These are phyloP conservation scores for Pristionchus exspectatus DNA, from an alignment of 2,888 invertebrate species.

Conservation along the genomic window DNA sequence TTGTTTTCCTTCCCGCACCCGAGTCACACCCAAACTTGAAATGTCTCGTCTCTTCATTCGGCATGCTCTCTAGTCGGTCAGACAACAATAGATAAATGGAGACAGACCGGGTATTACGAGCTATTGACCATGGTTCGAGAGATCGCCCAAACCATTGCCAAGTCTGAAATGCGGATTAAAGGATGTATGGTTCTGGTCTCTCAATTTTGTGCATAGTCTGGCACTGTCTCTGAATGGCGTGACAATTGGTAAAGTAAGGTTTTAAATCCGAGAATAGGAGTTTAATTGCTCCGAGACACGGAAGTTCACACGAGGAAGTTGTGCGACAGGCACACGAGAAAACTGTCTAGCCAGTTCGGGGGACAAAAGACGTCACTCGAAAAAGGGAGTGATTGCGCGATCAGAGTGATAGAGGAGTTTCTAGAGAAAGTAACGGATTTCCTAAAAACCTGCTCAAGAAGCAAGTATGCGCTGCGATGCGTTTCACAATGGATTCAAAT, in stretches of 20 bases:
- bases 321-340: neutral
- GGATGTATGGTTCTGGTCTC: neutral
- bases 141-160: neutral
- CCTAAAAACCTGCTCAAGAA: neutral
- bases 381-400: neutral
- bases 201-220: too few species aligned
- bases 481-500: neutral
- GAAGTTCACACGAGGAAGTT: constrained; percentile 1
- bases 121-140: constrained; percentile 1
- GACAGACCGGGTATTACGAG: neutral
- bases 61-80: too few species aligned
- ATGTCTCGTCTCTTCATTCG: too few species aligned
- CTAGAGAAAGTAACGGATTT: neutral
- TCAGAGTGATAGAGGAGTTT: neutral
- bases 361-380: neutral
- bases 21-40: neutral
- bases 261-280: neutral
- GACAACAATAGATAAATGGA: neutral
- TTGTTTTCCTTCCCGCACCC: neutral
- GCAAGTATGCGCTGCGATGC: neutral
- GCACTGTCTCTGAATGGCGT: neutral
- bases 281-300: constrained; percentile 1
- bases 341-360: constrained; percentile 24
- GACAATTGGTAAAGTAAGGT: neutral
- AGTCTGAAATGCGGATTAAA: neutral